phyloP scores from a whole-genome alignment of 2,888 invertebrate genomes.

The Caenorhabditis japonica region DNA sequence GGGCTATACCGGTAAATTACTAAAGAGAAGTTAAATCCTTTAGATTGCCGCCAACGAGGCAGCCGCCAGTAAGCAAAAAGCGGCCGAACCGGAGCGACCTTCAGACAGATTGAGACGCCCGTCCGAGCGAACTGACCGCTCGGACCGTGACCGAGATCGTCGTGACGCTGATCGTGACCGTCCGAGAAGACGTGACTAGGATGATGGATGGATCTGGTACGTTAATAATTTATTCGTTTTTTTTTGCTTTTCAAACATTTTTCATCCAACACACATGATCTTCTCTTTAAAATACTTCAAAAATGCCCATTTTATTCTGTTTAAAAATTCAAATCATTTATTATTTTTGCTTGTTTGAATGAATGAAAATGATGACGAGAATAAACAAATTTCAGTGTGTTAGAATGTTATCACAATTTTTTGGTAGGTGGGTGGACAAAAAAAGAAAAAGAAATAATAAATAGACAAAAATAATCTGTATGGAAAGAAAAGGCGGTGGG shows the following conservation, averaged over 20 bases:
- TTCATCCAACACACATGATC: too few species aligned
- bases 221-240: background rate
- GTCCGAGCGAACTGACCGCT: background rate
- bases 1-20: too few species aligned
- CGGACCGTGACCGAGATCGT: slow-evolving; percentile 5
- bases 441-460: slow-evolving; percentile 6
- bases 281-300: too few species aligned
- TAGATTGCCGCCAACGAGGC: slow-evolving; percentile 26
- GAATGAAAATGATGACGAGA: too few species aligned
- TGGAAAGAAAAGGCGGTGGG: slow-evolving; percentile 24
- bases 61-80: slow-evolving; percentile 2
- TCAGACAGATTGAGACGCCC: slow-evolving; percentile 2
- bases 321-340: too few species aligned
- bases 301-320: too few species aligned
- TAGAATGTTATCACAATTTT: background rate
- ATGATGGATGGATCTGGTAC: too few species aligned
- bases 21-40: too few species aligned
- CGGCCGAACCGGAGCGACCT: slow-evolving; percentile 6
- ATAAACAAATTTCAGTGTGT: too few species aligned
- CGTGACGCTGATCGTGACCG: slow-evolving; percentile 17
- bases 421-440: background rate
- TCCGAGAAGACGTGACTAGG: slow-evolving; percentile 28
- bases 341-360: too few species aligned
- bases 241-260: background rate
- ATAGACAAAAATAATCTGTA: background rate